Conservation (phyloP, 2,888 invertebrate species). For the Cryptocephalus primarius region DNA sequence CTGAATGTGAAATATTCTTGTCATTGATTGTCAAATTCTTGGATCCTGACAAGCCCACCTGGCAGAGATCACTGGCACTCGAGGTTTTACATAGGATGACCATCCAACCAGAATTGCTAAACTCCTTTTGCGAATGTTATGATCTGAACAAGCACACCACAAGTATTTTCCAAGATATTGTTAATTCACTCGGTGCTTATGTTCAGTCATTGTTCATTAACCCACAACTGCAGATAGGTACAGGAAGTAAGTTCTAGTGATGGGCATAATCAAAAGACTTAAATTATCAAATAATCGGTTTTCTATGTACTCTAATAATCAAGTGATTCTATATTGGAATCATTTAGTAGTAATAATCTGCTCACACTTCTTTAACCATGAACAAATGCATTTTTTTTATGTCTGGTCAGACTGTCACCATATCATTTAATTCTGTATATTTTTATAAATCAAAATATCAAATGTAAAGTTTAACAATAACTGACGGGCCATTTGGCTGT, state of each 20-base stretch:
- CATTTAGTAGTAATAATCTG: background rate
- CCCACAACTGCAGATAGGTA: slow-evolving; percentile 47
- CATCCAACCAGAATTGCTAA: slow-evolving; percentile 75
- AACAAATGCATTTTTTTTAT: too few species aligned
- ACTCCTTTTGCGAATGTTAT: slow-evolving; percentile 89
- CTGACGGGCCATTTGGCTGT: too few species aligned
- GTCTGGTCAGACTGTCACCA: too few species aligned
- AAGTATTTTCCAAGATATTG: slow-evolving; percentile 89
- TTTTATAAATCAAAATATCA: too few species aligned
- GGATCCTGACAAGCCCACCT: slow-evolving; percentile 91
- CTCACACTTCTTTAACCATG: background rate
- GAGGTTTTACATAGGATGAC: slow-evolving; percentile 95
- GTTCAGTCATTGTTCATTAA: slow-evolving; percentile 84
- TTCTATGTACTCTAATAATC: slow-evolving; percentile 1
- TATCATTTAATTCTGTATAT: too few species aligned
- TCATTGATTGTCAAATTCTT: slow-evolving; percentile 94
- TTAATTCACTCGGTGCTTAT: slow-evolving; percentile 85
- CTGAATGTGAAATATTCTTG: slow-evolving; percentile 97
- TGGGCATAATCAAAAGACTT: too few species aligned
- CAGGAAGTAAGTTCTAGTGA: slow-evolving; percentile 39
- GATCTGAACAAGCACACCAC: slow-evolving; percentile 91
- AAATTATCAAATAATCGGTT: too few species aligned
- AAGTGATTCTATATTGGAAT: background rate
- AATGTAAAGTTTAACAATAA: too few species aligned
- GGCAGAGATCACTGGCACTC: slow-evolving; percentile 91